Conservation (phyloP, 2,797 vertebrate species). For the Neosilurus hyrtlii region DNA sequence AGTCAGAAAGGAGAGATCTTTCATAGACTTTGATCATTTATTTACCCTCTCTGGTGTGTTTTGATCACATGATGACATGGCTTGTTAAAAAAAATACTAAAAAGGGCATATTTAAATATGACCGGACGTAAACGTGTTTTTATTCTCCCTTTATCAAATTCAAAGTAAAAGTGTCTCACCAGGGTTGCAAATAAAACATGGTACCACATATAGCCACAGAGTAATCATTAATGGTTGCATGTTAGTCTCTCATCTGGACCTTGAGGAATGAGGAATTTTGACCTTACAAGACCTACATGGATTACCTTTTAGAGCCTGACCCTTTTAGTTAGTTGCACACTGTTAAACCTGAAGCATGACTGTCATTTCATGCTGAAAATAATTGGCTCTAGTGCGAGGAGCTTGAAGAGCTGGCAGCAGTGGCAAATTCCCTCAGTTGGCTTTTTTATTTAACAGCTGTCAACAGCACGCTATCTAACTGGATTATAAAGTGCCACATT, state of each 20-base stretch:
- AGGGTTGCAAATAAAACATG: neutral
- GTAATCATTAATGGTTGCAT: neutral
- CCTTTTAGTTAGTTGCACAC: neutral
- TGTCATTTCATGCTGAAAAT: slow-evolving; percentile 30
- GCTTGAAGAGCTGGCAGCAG: slow-evolving; percentile 3
- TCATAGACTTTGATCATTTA: neutral
- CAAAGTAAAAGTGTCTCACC: neutral
- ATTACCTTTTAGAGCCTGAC: neutral
- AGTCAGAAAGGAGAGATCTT: neutral
- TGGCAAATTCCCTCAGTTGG: slow-evolving; percentile 5
- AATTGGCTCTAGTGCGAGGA: neutral
- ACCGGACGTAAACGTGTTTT: neutral
- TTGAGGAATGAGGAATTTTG: neutral
- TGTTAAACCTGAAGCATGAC: neutral
- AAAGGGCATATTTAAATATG: neutral
- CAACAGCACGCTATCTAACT: no score
- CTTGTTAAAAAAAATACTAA: neutral
- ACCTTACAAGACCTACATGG: no score
- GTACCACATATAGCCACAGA: neutral
- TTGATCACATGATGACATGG: neutral
- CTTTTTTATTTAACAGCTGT: slow-evolving; percentile 36
- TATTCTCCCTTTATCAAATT: neutral
- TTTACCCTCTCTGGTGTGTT: neutral
- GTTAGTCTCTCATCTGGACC: neutral
- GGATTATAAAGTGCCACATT: slow-evolving; percentile 1